Evolutionary conservation across 2,797 vertebrate species (phyloP).

Genomic region (Chaenodraco wilsoni): DNA sequence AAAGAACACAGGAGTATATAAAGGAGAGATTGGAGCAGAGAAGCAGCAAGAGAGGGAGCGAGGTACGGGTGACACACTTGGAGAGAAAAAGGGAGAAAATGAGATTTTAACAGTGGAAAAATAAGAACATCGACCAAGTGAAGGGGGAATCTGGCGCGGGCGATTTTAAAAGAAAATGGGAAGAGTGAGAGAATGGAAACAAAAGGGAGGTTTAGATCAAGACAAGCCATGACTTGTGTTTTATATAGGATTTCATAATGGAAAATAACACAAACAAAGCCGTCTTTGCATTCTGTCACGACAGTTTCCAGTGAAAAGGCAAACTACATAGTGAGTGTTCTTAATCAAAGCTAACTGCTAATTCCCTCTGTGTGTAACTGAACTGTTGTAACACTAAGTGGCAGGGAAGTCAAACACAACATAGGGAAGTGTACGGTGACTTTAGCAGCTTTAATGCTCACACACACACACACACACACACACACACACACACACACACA

Average conservation of each 20-base stretch:
- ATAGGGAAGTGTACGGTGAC: constrained; percentile 47
- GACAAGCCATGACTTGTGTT: constrained; percentile 8
- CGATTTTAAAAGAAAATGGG: background rate
- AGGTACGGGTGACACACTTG: background rate
- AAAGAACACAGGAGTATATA: constrained; percentile 71
- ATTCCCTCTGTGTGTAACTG: background rate
- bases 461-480: constrained; percentile 18
- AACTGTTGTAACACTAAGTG: background rate
- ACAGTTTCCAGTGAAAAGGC: background rate
- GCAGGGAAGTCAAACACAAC: constrained; percentile 1
- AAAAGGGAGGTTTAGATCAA: constrained; percentile 7
- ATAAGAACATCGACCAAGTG: constrained; percentile 31
- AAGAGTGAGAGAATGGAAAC: constrained; percentile 10
- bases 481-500: background rate
- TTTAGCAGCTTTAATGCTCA: constrained; percentile 4
- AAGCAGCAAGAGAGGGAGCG: constrained; percentile 1
- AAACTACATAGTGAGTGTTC: background rate
- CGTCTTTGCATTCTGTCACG: background rate
- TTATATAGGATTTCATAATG: constrained; percentile 4
- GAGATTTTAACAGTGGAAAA: constrained; percentile 63
- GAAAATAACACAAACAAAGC: constrained; percentile 3
- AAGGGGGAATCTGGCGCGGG: background rate
- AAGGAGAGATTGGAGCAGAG: constrained; percentile 51
- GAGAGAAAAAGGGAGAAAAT: constrained; percentile 50
- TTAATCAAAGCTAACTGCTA: background rate